Evolutionary conservation across 2,888 invertebrate species (phyloP).

Genomic region (Julus scanicus): DNA sequence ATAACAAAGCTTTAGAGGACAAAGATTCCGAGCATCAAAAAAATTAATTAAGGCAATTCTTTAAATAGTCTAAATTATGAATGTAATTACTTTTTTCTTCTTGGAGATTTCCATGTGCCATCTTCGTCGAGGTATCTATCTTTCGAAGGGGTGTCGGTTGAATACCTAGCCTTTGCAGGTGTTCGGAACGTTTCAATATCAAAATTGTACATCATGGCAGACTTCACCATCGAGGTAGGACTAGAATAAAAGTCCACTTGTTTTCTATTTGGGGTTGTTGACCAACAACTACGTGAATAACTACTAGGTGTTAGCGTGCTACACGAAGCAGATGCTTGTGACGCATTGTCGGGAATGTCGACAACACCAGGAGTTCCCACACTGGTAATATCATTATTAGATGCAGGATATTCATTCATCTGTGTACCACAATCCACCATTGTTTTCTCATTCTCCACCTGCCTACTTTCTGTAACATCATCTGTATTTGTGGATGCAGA

Average conservation of each 20-base stretch:
- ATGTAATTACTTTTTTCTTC: conserved; percentile 52
- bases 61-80: neutral
- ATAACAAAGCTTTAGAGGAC: neutral
- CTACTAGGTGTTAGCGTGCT: conserved; percentile 34
- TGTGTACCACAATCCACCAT: conserved; percentile 31
- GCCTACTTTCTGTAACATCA: neutral
- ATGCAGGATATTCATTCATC: neutral
- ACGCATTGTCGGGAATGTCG: neutral
- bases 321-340: neutral
- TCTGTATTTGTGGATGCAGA: neutral
- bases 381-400: neutral
- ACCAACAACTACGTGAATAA: neutral
- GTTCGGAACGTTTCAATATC: conserved; percentile 34
- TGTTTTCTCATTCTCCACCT: neutral
- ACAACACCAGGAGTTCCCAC: neutral
- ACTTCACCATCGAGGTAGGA: conserved; percentile 45
- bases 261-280: conserved; percentile 35
- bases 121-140: conserved; percentile 39
- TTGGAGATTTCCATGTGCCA: conserved; percentile 48
- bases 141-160: neutral
- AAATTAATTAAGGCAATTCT: neutral
- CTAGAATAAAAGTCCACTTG: conserved; percentile 34
- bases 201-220: conserved; percentile 46
- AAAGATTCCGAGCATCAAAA: neutral
- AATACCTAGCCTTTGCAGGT: conserved; percentile 39